Base-by-base conservation (phyloP, 1,140 invertebrate species). In the Drosophila orosa region DNA sequence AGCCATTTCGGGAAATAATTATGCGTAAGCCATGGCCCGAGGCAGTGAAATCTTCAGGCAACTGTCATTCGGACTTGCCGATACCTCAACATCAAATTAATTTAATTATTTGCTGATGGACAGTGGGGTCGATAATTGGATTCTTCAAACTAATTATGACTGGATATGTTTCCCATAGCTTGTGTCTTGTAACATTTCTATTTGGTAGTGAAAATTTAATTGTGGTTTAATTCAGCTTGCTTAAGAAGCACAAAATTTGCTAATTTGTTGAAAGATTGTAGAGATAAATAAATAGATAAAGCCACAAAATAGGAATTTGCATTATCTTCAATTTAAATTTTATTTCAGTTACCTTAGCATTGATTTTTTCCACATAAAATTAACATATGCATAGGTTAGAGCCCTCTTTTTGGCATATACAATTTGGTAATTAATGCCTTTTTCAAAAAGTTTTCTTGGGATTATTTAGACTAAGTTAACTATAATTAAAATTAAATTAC, bases 1-100 rank as follows among this genome's bases (percentile, higher is more conserved):
- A 68, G 85, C 85, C 67, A 85, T 85, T 77, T 58, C 59, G 66
- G 85, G 59, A 56, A 74, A 85, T 79, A 82, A 90, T 82, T 90
- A 90, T 82, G 85, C 74, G 85, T 90, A 85, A 90, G 85, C 42
- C 73, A 24, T 10, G 7, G 15, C 50, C 50, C 8, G 19, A 10
- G 19, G 50, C 47, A 13, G 10, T 29, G 3, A 1, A 0, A 17
- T 29, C n/a, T 29, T 29, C n/a, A 6, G 47, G 47, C 25, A 54
- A 35, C 13, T 35, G 50, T 54, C 31, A 54, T 35, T 35, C 50
- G 13, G 50, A 54, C 50, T 35, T 9, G 15, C 31, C 8, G 50
- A 24, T 54, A 35, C 50, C 50, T 35, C 50, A 54, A 54, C 15
- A 35, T n/a, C 13, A 35, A 35, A 24, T 35, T 35, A 35, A 54